Evolutionary conservation across 2,888 invertebrate genomes (phyloP).

Genomic region (Hirtodrosophila duncani): DNA sequence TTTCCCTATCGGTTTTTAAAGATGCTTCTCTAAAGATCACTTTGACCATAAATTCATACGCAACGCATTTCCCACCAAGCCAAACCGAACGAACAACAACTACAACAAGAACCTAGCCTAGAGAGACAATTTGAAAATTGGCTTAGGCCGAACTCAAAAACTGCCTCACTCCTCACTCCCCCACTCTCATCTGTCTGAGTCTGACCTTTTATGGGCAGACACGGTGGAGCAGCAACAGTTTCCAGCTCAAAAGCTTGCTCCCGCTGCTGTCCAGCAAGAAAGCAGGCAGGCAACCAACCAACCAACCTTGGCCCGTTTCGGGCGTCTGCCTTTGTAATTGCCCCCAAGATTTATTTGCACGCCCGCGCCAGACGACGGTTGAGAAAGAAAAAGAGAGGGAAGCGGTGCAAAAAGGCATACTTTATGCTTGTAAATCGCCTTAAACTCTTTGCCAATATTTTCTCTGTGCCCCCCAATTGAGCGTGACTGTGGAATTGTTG

Average conservation of each 20-base stretch:
- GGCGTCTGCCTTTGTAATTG: constrained; percentile 46
- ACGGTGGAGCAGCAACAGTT: too few relatives aligned
- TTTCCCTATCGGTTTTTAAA: constrained; percentile 34
- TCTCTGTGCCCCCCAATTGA: constrained; percentile 41
- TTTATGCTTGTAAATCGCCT: constrained; percentile 25
- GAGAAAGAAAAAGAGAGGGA: too few relatives aligned
- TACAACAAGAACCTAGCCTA: not conserved
- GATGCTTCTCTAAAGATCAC: constrained; percentile 23
- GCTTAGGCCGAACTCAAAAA: constrained; percentile 7
- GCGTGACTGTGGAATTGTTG: constrained; percentile 69
- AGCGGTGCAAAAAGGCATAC: constrained; percentile 37
- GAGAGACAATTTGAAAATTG: constrained; percentile 26
- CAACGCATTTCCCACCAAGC: constrained; percentile 9
- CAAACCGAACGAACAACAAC: not conserved
- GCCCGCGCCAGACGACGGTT: constrained; percentile 48
- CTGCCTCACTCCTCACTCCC: not conserved
- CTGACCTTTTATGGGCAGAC: too few relatives aligned
- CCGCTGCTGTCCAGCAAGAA: constrained; percentile 3
- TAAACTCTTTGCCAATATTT: constrained; percentile 15
- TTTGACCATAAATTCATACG: constrained; percentile 34
- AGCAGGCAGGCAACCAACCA: constrained; percentile 8
- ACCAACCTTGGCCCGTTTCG: constrained; percentile 50
- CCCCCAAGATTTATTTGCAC: constrained; percentile 68
- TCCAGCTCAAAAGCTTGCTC: not conserved
- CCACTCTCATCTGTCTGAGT: too few relatives aligned